Evolutionary conservation across 2,113 vertebrate genomes (phyloP).

Genomic region (Syngnathus floridae): DNA sequence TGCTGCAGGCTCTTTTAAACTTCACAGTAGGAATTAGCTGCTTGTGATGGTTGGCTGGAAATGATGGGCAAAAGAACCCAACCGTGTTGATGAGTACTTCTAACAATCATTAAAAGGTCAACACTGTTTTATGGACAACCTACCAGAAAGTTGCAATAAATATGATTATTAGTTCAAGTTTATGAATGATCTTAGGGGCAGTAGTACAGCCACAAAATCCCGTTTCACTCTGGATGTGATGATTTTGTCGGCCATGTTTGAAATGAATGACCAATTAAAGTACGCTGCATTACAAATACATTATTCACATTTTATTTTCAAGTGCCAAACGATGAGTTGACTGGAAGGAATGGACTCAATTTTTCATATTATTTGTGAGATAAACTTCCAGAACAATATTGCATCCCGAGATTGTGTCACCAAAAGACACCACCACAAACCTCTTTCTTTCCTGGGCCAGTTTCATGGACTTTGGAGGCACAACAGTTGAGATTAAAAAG

Average conservation of each 20-base stretch:
- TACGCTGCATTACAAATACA: too few relatives aligned
- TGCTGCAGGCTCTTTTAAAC: slow-evolving; percentile 51
- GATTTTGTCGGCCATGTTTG: too few relatives aligned
- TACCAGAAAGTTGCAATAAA: background rate
- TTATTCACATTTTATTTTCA: too few relatives aligned
- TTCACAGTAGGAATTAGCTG: slow-evolving; percentile 19
- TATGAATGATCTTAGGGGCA: background rate
- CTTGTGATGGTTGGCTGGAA: slow-evolving; percentile 1
- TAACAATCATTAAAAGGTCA: slow-evolving; percentile 34
- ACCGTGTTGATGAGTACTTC: slow-evolving; percentile 18
- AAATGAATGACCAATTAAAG: too few relatives aligned
- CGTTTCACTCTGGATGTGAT: background rate
- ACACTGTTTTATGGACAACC: background rate
- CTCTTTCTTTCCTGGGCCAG: background rate
- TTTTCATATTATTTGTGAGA: too few relatives aligned
- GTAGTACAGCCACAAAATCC: background rate
- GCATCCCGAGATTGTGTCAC: background rate
- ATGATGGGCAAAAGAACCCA: slow-evolving; percentile 14
- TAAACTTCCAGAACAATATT: background rate
- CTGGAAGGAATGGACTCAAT: background rate
- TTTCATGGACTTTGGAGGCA: background rate
- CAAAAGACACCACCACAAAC: too few relatives aligned
- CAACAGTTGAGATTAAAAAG: background rate
- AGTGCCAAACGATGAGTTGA: background rate
- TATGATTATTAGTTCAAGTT: background rate